phyloP scores from a whole-genome alignment of 2,113 vertebrate genomes.

The Athene noctua region DNA sequence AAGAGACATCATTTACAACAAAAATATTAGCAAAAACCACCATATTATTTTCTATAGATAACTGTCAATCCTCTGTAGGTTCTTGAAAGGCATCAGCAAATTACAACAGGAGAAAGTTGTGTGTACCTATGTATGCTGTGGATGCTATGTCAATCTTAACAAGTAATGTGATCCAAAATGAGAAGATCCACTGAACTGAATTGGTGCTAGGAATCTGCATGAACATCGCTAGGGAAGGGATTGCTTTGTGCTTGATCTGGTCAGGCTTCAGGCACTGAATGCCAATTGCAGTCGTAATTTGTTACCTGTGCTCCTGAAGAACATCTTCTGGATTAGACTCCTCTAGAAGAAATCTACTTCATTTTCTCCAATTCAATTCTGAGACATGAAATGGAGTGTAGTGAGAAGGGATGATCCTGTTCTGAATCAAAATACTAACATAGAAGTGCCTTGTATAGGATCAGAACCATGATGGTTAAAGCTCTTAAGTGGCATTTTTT shows the following conservation, averaged over 20 bases:
- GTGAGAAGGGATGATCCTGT: neutral
- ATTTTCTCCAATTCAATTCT: neutral
- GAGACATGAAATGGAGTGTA: neutral
- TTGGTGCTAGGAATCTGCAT: neutral
- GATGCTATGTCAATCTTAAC: neutral
- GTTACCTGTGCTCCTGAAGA: neutral
- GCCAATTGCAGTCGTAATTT: accelerated
- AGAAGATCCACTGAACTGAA: neutral
- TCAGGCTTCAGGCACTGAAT: neutral
- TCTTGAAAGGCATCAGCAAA: neutral
- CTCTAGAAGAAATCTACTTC: neutral
- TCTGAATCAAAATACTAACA: neutral
- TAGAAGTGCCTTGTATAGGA: neutral
- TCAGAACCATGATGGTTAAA: neutral
- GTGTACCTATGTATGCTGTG: accelerated
- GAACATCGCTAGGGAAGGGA: neutral
- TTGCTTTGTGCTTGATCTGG: neutral
- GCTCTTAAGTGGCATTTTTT: neutral
- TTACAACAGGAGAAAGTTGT: neutral
- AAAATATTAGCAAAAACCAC: neutral
- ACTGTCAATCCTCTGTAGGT: neutral
- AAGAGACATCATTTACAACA: neutral
- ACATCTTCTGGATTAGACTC: neutral
- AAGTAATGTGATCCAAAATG: neutral
- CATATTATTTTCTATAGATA: neutral